phyloP scores from a whole-genome alignment of 2,797 vertebrate genomes.

The Hippocampus kuda region DNA sequence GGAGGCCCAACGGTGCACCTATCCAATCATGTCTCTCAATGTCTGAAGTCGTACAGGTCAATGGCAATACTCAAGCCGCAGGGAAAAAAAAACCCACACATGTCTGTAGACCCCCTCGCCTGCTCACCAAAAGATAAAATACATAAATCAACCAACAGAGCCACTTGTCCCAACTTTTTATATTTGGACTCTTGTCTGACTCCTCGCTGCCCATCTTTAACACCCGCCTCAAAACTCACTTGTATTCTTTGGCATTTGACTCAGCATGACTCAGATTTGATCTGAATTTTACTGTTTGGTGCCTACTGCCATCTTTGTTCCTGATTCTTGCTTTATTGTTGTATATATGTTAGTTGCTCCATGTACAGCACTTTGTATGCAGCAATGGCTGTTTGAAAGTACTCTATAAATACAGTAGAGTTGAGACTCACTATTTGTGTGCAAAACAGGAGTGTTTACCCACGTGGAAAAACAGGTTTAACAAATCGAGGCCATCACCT shows the following conservation, averaged over 20 bases:
- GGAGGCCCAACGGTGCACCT: constrained; percentile 5
- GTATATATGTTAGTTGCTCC: too few species aligned
- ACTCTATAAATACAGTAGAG: too few species aligned
- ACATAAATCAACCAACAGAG: background rate
- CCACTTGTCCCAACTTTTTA: background rate
- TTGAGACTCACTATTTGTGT: constrained; percentile 14
- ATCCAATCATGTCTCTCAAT: constrained; percentile 15
- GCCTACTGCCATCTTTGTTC: too few species aligned
- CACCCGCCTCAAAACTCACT: too few species aligned
- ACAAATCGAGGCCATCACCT: constrained; percentile 15
- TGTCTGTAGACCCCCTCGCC: background rate
- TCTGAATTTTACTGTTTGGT: too few species aligned
- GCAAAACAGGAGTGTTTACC: constrained; percentile 29
- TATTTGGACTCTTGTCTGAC: background rate
- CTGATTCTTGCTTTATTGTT: too few species aligned
- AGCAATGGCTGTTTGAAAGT: too few species aligned
- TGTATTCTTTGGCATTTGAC: too few species aligned
- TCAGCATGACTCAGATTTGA: too few species aligned
- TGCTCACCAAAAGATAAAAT: too few species aligned
- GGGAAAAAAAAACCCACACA: background rate
- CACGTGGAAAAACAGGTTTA: constrained; percentile 26
- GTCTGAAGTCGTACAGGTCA: background rate
- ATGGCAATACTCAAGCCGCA: background rate
- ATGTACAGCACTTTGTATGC: too few species aligned
- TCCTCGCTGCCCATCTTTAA: too few species aligned